These are phyloP conservation scores for Calliphora vomitoria DNA, from an alignment of 2,888 invertebrate genomes.

Conservation along the genomic window DNA sequence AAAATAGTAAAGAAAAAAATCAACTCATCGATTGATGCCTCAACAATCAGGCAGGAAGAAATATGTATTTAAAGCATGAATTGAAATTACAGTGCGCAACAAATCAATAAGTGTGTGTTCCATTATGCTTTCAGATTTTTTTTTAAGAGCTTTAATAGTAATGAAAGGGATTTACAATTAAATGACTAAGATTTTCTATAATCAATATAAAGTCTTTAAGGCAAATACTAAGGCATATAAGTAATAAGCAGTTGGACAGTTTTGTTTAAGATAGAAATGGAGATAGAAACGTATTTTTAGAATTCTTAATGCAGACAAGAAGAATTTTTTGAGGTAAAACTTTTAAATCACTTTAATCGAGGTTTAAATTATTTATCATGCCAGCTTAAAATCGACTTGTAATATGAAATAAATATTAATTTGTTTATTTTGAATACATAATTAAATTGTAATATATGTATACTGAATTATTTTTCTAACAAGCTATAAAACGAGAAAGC, in stretches of 20 bases:
- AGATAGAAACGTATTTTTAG: not conserved
- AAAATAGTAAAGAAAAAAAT: slow-evolving; percentile 20
- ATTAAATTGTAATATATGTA: no score
- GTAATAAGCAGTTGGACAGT: not conserved
- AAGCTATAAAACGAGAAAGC: no score
- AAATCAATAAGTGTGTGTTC: slow-evolving; percentile 54
- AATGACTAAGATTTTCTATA: slow-evolving; percentile 22
- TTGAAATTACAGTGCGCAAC: slow-evolving; percentile 64
- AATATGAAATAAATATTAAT: no score
- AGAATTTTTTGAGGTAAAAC: no score
- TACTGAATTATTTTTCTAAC: no score
- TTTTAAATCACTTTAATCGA: no score
- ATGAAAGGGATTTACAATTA: slow-evolving; percentile 20
- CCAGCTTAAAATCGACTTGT: no score
- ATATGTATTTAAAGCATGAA: slow-evolving; percentile 48
- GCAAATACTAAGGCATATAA: not conserved
- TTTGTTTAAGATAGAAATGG: not conserved
- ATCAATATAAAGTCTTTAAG: not conserved
- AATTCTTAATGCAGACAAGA: no score
- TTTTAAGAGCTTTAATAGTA: not conserved
- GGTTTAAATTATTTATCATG: no score
- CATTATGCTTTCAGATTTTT: not conserved
- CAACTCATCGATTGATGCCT: slow-evolving; percentile 42
- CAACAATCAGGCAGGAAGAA: slow-evolving; percentile 45
- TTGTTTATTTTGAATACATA: no score